These are phyloP conservation scores for Brachypteracias leptosomus DNA, from an alignment of 2,113 vertebrate genomes.

Conservation along the genomic window DNA sequence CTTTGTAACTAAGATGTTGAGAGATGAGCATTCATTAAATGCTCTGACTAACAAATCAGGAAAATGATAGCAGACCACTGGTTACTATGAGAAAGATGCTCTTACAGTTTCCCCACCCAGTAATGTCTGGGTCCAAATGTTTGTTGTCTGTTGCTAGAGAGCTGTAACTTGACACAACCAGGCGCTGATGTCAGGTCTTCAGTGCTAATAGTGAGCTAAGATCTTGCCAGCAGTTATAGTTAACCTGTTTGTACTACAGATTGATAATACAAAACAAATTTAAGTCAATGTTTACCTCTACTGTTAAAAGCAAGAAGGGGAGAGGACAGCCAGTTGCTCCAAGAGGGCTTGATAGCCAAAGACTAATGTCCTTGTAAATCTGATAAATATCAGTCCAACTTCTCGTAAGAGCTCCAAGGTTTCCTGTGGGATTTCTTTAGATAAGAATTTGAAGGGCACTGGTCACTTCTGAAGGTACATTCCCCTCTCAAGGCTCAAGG, in stretches of 20 bases:
- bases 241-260: slow-evolving; percentile 15
- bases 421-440: slow-evolving; percentile 62
- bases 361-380: slow-evolving; percentile 58
- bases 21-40: neutral
- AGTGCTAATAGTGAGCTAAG: neutral
- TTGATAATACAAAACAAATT: neutral
- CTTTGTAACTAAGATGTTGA: neutral
- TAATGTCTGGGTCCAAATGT: slow-evolving; percentile 14
- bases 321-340: neutral
- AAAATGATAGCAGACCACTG: neutral
- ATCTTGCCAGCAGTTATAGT: slow-evolving; percentile 18
- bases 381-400: slow-evolving; percentile 59
- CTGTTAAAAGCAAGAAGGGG: neutral
- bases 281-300: neutral
- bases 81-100: neutral
- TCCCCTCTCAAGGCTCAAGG: slow-evolving; percentile 47
- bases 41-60: neutral
- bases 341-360: slow-evolving; percentile 39
- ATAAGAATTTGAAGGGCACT: slow-evolving; percentile 63
- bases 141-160: slow-evolving; percentile 55
- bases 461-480: slow-evolving; percentile 47
- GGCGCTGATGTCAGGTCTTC: slow-evolving; percentile 33
- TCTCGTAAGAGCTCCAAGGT: slow-evolving; percentile 67
- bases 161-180: slow-evolving; percentile 32
- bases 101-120: neutral